These are phyloP conservation scores for Botia almorhae DNA, from an alignment of 2,797 vertebrate species.

Conservation along the genomic window DNA sequence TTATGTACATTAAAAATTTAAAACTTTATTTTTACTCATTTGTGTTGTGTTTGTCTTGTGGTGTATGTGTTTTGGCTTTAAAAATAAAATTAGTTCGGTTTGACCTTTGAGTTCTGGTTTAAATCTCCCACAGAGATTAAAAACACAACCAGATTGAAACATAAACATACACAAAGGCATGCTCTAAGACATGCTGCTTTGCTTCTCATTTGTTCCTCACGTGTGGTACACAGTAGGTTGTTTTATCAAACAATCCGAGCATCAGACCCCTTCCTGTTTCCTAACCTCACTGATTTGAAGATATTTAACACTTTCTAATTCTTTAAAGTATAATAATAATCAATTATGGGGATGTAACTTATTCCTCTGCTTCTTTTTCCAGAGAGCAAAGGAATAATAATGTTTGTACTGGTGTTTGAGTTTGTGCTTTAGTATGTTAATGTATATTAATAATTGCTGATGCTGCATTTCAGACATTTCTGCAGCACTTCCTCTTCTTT, in stretches of 20 bases:
- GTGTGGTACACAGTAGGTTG: not conserved
- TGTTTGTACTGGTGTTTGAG: too few species aligned
- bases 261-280: not conserved
- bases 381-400: not conserved
- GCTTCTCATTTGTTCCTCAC: constrained; percentile 7
- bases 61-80: constrained; percentile 26
- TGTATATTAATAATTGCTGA: not conserved
- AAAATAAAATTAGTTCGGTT: constrained; percentile 10
- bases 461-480: not conserved
- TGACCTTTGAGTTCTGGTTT: constrained; percentile 21
- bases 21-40: not conserved
- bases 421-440: not conserved
- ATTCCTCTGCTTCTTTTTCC: not conserved
- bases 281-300: not conserved
- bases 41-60: constrained; percentile 10
- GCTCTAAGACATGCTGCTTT: not conserved
- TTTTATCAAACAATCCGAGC: not conserved
- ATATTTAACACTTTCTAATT: not conserved
- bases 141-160: not conserved
- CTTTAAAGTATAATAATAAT: not conserved
- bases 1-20: not conserved
- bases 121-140: not conserved
- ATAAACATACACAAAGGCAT: constrained; percentile 1
- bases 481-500: constrained; percentile 3
- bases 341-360: not conserved